phyloP scores from a whole-genome alignment of 2,888 invertebrate genomes.

The Caenorhabditis japonica region DNA sequence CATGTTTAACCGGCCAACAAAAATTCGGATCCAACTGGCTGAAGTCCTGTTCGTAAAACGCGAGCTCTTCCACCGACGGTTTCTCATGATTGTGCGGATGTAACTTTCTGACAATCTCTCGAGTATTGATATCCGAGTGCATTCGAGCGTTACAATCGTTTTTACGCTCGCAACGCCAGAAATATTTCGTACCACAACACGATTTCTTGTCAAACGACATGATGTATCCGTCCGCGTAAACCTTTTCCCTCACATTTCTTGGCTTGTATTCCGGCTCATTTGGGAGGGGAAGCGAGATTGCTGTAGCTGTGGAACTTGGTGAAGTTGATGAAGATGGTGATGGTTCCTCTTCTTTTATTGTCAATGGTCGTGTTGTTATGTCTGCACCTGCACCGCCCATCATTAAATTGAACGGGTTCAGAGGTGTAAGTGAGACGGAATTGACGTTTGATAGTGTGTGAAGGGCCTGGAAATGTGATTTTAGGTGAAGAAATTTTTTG shows the following conservation, averaged over 20 bases:
- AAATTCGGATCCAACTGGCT: conserved; percentile 4
- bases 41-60: conserved; percentile 36
- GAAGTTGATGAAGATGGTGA: conserved; percentile 10
- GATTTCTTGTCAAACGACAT: conserved; percentile 55
- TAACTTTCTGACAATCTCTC: conserved; percentile 28
- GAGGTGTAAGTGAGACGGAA: too few species aligned
- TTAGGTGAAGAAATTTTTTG: too few species aligned
- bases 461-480: too few species aligned
- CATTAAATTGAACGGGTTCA: too few species aligned
- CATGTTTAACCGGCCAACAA: conserved; percentile 26
- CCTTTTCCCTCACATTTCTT: conserved; percentile 41
- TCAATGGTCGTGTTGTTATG: too few species aligned
- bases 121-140: conserved; percentile 54
- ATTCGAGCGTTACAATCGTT: conserved; percentile 54
- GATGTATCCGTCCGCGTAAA: conserved; percentile 52
- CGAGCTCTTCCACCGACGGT: conserved; percentile 35
- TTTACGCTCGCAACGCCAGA: conserved; percentile 58
- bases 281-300: neutral
- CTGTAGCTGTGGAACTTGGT: conserved; percentile 13
- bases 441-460: too few species aligned
- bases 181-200: conserved; percentile 40
- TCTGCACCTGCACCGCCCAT: too few species aligned
- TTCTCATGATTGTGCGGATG: conserved; percentile 41
- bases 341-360: too few species aligned
- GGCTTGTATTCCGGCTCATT: conserved; percentile 41